phyloP scores from a whole-genome alignment of 2,888 invertebrate species.

The Drosophila paranaensis region DNA sequence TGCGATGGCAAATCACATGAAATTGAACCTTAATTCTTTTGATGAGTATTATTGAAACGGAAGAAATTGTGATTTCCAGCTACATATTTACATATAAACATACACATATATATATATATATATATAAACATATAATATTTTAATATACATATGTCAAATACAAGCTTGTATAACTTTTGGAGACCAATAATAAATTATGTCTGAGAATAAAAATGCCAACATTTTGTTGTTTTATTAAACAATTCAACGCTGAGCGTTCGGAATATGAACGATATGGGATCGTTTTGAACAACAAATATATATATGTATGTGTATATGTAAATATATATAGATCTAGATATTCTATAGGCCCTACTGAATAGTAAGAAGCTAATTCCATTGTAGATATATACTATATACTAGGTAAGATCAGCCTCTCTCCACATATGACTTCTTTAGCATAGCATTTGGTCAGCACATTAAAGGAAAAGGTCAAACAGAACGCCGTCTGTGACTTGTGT shows the following conservation, averaged over 20 bases:
- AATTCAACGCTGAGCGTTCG: slow-evolving; percentile 21
- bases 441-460: slow-evolving; percentile 26
- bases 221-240: slow-evolving; percentile 73
- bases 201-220: slow-evolving; percentile 58
- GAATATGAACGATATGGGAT: slow-evolving; percentile 15
- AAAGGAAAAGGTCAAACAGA: slow-evolving; percentile 34
- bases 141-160: slow-evolving; percentile 64
- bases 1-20: slow-evolving; percentile 9
- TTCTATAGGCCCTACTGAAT: too few relatives aligned
- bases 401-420: not conserved
- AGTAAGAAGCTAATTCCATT: too few relatives aligned
- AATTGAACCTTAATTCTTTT: slow-evolving; percentile 18
- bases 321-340: not conserved
- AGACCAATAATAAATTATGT: slow-evolving; percentile 71
- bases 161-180: slow-evolving; percentile 59
- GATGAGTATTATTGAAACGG: slow-evolving; percentile 50
- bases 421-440: not conserved
- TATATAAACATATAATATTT: slow-evolving; percentile 42
- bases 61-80: slow-evolving; percentile 64
- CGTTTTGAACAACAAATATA: slow-evolving; percentile 9
- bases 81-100: slow-evolving; percentile 43
- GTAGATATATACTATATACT: not conserved
- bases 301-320: slow-evolving; percentile 28
- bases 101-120: slow-evolving; percentile 38
- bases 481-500: slow-evolving; percentile 8